phyloP scores from a whole-genome alignment of 2,113 vertebrate species.

The Erythrolamprus reginae region DNA sequence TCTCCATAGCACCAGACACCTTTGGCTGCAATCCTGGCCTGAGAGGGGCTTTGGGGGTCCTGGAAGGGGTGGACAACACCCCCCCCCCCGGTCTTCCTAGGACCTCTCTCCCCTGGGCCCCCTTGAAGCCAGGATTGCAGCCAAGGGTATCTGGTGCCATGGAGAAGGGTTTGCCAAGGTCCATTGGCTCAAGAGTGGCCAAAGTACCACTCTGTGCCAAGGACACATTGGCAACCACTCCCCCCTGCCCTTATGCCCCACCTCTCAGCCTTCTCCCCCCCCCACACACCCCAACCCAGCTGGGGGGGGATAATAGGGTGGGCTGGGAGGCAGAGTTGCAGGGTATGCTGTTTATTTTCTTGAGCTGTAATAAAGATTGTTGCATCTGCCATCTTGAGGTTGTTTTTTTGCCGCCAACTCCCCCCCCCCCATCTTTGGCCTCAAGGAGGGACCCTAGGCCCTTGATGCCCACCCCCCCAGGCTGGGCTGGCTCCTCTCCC shows the following conservation, averaged over 20 bases:
- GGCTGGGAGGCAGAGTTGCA: fast-evolving
- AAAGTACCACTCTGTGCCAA: too few species aligned
- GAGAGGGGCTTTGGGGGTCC: not conserved
- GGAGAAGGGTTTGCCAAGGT: too few species aligned
- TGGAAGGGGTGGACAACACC: not conserved
- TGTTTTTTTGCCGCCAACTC: not conserved
- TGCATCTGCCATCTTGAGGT: fast-evolving
- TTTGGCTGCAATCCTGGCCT: not conserved
- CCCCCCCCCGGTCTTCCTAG: not conserved
- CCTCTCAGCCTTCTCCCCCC: too few species aligned
- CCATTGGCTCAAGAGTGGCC: too few species aligned
- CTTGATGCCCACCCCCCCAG: not conserved
- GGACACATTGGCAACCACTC: too few species aligned
- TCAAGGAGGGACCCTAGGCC: not conserved
- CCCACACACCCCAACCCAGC: too few species aligned
- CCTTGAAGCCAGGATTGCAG: not conserved
- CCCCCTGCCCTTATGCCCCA: too few species aligned
- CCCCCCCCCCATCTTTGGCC: not conserved
- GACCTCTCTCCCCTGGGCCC: too few species aligned
- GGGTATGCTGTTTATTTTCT: not conserved
- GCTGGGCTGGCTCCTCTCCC: not conserved
- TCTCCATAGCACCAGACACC: too few species aligned
- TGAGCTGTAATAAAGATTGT: not conserved
- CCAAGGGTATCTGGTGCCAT: too few species aligned
- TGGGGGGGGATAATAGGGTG: too few species aligned